Evolutionary conservation across 2,888 invertebrate genomes (phyloP).

Genomic region (Diplolepis rosae): DNA sequence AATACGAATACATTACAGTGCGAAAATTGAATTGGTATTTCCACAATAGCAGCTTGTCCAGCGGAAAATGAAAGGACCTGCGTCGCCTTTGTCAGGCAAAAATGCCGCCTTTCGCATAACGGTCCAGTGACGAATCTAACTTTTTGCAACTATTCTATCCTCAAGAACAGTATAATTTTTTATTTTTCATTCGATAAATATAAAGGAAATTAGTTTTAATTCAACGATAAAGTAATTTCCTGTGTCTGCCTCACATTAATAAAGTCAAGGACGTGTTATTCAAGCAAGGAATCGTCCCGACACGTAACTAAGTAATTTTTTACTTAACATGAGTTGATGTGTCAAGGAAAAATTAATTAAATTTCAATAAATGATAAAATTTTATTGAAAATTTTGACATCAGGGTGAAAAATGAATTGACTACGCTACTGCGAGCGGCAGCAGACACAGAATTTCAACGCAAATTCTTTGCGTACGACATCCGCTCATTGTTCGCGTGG

Average conservation of each 20-base stretch:
- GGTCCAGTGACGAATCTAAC: not conserved
- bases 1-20: not conserved
- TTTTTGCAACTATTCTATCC: not conserved
- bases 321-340: not conserved
- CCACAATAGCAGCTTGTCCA: not conserved
- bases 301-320: too few species aligned
- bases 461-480: constrained; percentile 30
- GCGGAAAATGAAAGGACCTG: constrained; percentile 14
- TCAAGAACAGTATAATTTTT: not conserved
- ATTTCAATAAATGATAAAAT: not conserved
- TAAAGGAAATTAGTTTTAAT: too few species aligned
- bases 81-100: constrained; percentile 15
- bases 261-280: too few species aligned
- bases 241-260: too few species aligned
- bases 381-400: not conserved
- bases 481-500: constrained; percentile 29
- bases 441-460: constrained; percentile 15
- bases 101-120: constrained; percentile 8
- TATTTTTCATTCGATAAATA: not conserved
- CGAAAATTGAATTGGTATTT: constrained; percentile 13
- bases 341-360: not conserved
- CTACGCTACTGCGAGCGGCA: constrained; percentile 10
- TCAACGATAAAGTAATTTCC: too few species aligned
- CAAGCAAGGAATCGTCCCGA: too few species aligned
- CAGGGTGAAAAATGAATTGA: not conserved